Evolutionary conservation across 2,797 vertebrate species (phyloP), one percentile per base, ranked within the genome.

Genomic region (Mormyrops attenuatus): DNA sequence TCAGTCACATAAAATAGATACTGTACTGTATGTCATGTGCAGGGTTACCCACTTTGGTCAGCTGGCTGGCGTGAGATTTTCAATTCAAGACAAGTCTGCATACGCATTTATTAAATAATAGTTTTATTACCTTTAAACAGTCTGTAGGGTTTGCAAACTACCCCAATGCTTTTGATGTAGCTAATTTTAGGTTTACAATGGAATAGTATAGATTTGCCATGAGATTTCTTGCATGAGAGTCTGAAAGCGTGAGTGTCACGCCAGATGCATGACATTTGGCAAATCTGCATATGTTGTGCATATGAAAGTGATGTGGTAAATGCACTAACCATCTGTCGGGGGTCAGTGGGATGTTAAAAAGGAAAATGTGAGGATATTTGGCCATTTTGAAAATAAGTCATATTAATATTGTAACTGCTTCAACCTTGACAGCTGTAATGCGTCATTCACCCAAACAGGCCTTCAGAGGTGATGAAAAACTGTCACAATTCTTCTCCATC

Each of bases 401-500:
- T 6, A 26, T 22, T 47, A 49, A 84, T 60, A 44, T 52, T 77
- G 47, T 88, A 52, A 50, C 17, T 57, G 38, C 34, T 34, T 57
- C 15, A 34, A 34, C 30, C 34, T 87, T 60, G 34, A 41, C 26
- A 57, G 52, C 52, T 26, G 34, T 82, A 38, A 49, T 44, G 69
- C 84, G 69, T 88, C 52, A n/a, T 38, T 57, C 34, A 44, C 69
- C 91, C 41, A 92, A 89, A 52, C 92, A 97, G 97, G 90, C 80
- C 1, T 97, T 97, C 85, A 77, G 90, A 85, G 92, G 90, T 88
- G 96, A 96, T 87, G 53, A 94, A 66, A 93, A 95, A 90, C 91
- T 97, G 86, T 89, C 50, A 0, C 88, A 90, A 38, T 97, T 97
- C 92, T 97, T 96, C 89, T 92, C 94, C 1, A 30, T 96, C 26